Conservation (phyloP, 2,888 invertebrate genomes). For the Tethea ocularis region DNA sequence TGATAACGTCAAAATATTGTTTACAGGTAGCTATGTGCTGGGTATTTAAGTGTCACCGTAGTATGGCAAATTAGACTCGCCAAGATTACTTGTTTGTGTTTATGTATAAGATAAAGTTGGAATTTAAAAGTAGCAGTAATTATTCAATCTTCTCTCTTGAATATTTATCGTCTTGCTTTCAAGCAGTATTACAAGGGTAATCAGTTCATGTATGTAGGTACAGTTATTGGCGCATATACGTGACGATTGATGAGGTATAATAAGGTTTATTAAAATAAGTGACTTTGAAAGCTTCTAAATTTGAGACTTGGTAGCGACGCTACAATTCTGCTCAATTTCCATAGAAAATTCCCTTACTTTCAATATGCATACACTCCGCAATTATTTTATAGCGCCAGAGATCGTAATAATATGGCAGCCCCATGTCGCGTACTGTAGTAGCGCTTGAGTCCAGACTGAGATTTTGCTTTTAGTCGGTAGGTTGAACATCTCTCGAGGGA, state of each 20-base stretch:
- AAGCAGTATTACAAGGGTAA: not conserved
- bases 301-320: not conserved
- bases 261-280: constrained; percentile 7
- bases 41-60: not conserved
- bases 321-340: not conserved
- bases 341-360: not conserved
- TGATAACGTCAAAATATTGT: constrained; percentile 13
- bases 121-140: not conserved
- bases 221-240: constrained; percentile 3
- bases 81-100: too few species aligned
- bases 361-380: not conserved
- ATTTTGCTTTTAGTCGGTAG: not conserved
- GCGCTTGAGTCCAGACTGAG: not conserved
- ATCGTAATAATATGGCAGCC: too few species aligned
- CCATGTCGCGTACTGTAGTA: not conserved
- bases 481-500: not conserved
- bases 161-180: constrained; percentile 3
- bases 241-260: constrained; percentile 6
- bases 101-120: too few species aligned
- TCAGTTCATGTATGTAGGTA: not conserved
- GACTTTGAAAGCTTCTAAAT: not conserved
- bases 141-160: not conserved
- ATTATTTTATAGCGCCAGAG: constrained; percentile 1
- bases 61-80: not conserved
- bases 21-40: constrained; percentile 4